A percentile compares a stretch with the other conserved stretches of the same genome.
Evolutionary conservation across 2,113 vertebrate genomes (phyloP).

Genomic region (Rhinoderma darwinii): DNA sequence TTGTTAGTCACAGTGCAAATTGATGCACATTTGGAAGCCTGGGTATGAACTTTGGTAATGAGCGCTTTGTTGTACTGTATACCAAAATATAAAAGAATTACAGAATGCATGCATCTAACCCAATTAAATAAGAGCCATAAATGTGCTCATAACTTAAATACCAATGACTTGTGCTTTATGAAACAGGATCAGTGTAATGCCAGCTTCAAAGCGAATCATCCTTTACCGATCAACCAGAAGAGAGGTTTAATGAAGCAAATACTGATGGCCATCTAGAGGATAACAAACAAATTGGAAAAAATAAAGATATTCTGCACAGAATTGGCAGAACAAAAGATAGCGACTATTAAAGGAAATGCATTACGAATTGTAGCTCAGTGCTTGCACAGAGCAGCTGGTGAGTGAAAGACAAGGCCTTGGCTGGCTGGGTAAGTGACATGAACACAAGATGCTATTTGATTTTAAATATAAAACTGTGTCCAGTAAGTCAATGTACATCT

Average conservation of each 20-base stretch:
- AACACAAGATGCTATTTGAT: slow-evolving; percentile 49
- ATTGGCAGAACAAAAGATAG: slow-evolving; percentile 66
- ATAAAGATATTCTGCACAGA: slow-evolving; percentile 63
- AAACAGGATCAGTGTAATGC: slow-evolving; percentile 50
- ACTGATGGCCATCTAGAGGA: slow-evolving; percentile 64
- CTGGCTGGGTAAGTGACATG: slow-evolving; percentile 52
- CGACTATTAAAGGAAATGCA: slow-evolving; percentile 64
- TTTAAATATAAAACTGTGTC: slow-evolving; percentile 37
- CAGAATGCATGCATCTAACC: slow-evolving; percentile 58
- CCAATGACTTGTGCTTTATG: slow-evolving; percentile 53
- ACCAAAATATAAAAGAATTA: slow-evolving; percentile 57
- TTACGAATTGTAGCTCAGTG: slow-evolving; percentile 64
- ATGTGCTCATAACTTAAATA: slow-evolving; percentile 59
- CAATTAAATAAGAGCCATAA: slow-evolving; percentile 57
- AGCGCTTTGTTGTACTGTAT: slow-evolving; percentile 57
- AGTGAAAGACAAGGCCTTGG: slow-evolving; percentile 56
- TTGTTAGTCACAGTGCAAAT: slow-evolving; percentile 55
- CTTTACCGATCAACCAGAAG: slow-evolving; percentile 62
- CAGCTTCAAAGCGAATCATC: slow-evolving; percentile 61
- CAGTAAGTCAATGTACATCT: slow-evolving; percentile 41
- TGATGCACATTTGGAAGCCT: slow-evolving; percentile 54
- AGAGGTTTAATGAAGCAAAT: slow-evolving; percentile 70
- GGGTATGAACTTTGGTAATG: slow-evolving; percentile 56
- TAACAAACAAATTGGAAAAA: slow-evolving; percentile 66
- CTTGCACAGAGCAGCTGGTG: slow-evolving; percentile 69